Evolutionary conservation across 2,888 invertebrate species (phyloP), one percentile per base, ranked within the genome.

Genomic region (Eupithecia vulgata): DNA sequence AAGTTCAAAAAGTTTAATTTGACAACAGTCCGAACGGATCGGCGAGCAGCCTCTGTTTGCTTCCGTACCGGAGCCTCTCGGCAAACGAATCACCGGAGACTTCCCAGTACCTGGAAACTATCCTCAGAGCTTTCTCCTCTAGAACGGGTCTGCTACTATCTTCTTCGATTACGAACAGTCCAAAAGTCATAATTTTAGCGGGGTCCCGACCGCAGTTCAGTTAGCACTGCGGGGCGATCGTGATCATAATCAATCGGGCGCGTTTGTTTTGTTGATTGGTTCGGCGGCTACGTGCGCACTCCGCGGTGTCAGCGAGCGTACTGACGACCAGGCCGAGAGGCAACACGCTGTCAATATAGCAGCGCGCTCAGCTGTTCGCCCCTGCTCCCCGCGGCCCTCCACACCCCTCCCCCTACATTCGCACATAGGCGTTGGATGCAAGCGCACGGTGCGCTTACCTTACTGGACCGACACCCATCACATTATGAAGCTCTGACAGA

Each of bases 281-380:
- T 79, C 75, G 79, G 91, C 91, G 90, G 91, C 91, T 91, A 91
- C 93, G 92, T 90, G 83, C 87, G 91, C 86, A 91, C 93, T 91
- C 91, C 91, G 91, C 89, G 88, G 79, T 85, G 88, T 87, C 91
- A 88, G 91, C 90, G 91, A 92, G 93, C 93, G 93, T 94, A 95
- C 95, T 96, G 95, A 93, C 72, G 67, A 65, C 61, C 69, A 85
- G 68, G 45, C 68, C 85, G 85, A 86, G 83, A 85, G 92, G 91
- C 90, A 93, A 91, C 91, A 92, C 94, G 95, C 93, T 94, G 94
- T 94, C 95, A 95, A 95, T 95, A 95, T 95, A 94, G 92, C 89
- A 86, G 87, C 83, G 83, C 92, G 92, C 94, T 95, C 95, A 95
- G 95, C 95, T 95, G 95, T 95, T 95, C 90, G 85, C 87, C 87